Evolutionary conservation across 2,113 vertebrate genomes (phyloP).

Genomic region (Uropsilus gracilis): DNA sequence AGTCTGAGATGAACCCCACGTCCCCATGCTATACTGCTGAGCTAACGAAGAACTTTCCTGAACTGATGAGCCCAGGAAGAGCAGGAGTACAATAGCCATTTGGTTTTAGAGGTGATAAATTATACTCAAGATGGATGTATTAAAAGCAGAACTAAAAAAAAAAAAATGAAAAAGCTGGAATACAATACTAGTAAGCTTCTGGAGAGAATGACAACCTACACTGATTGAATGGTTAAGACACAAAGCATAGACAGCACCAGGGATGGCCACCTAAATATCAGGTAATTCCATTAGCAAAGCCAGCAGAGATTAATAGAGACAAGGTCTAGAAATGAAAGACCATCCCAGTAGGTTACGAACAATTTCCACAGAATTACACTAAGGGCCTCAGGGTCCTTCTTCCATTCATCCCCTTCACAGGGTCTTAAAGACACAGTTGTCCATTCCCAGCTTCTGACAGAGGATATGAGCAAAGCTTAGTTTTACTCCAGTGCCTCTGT

Average conservation of each 20-base stretch:
- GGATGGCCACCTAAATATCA: background rate
- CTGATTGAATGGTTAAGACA: background rate
- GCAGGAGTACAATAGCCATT: rapidly evolving
- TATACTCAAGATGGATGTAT: background rate
- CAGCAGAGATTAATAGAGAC: slow-evolving; percentile 11
- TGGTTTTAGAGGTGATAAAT: background rate
- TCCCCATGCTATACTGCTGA: background rate
- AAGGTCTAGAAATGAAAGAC: background rate
- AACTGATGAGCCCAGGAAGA: background rate
- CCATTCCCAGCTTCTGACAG: background rate
- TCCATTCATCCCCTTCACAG: background rate
- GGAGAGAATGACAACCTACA: background rate
- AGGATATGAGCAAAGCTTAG: slow-evolving; percentile 55
- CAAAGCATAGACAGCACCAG: background rate
- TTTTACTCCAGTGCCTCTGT: slow-evolving; percentile 57
- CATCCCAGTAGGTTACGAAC: background rate
- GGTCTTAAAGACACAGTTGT: background rate
- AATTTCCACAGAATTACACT: background rate
- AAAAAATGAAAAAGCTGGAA: background rate
- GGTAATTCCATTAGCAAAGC: background rate
- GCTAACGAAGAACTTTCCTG: background rate
- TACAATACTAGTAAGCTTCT: slow-evolving; percentile 5
- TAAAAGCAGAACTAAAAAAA: background rate
- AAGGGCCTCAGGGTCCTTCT: background rate
- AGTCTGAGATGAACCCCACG: background rate